Evolutionary conservation across 2,113 vertebrate genomes (phyloP), one percentile per base, ranked within the genome.

Genomic region (Macrotis lagotis): DNA sequence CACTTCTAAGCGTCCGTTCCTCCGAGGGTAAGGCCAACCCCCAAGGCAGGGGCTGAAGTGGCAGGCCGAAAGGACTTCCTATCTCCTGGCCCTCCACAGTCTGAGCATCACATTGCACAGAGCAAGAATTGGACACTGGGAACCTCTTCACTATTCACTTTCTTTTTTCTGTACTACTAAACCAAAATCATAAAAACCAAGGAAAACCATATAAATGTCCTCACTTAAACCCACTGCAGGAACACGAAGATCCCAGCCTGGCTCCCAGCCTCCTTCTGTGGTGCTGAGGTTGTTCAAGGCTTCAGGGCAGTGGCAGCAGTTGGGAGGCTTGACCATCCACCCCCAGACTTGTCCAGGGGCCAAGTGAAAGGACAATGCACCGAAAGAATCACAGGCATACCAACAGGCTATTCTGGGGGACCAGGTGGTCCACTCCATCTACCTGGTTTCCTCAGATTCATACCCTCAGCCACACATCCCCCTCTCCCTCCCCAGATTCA

Each of bases 181-280:
- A 48, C 48, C 88, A 49, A 49, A 89, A 89, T 89, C 47, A 89
- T 89, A 89, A 89, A 89, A 89, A 89, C 88, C 47, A 49, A 89
- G 48, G 88, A 49, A 89, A 89, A 89, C 47, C 88, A 89, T 49
- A 89, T 49, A 89, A 89, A 89, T 89, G 88, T 89, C 88, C 88
- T 89, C 48, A 89, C 48, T 89, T 89, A 89, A 89, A 89, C 88
- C 88, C 88, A 89, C 25, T 49, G 48, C 88, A 89, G 88, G 88
- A 89, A 89, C 47, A 48, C 26, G 47, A 49, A 83, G 66, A 89
- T 19, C 88, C 88, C 88, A 14, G 88, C 47, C 48, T 89, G 88
- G 88, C 88, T 89, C 25, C 26, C 12, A 49, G 88, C 88, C 88
- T 89, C 88, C 47, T 49, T 31, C 48, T 89, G 88, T 28, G 88